Base-by-base conservation (phyloP, 2,888 invertebrate genomes). In the Oscheius sp. region DNA sequence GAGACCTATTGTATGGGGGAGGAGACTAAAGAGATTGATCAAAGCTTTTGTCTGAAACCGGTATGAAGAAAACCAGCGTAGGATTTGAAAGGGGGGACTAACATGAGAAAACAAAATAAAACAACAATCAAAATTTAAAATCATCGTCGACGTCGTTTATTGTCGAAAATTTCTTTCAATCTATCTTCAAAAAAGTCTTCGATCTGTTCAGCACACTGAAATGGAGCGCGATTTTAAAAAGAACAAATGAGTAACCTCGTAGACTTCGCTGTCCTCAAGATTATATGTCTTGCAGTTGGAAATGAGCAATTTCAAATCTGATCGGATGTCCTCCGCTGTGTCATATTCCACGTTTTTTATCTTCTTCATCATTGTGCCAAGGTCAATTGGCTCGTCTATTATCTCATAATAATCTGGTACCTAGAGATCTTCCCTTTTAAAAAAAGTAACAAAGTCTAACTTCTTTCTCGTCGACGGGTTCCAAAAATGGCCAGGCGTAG, bases 211-310 rank as follows among this genome's bases (percentile, higher is more conserved):
- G 73, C 68, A 25, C 73, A 73, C 73, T 73, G 41, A 69, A 73
- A 73, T n/a, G n/a, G n/a, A n/a, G n/a, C 35, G 35, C 35, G 29
- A 27, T 41, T 27, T 9, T 7, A 16, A 68, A 41, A 2, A 13
- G 23, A n/a, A n/a, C 2, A 68, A 49, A 18, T 23, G 5, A 49
- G 27, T 1, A 18, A 84, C 85, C 72, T 80, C 80, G 53, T 95
- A 96, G 82, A 98, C 96, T 89, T 94, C 93, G 0, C 96, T 97
- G 23, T 95, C 94, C 89, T 97, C 94, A 89, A 98, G 97, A 89
- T 99, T 99, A 89, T 95, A 99, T 84, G 94, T 94, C 0, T 96
- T 93, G 88, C 98, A 98, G 90, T 99, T 99, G 72, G 93, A 92
- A 89, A 99, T 96, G 96, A 99, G 96, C 18, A 96, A 91, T 80